Conservation (phyloP, 2,113 vertebrate species). For the Grus americana region DNA sequence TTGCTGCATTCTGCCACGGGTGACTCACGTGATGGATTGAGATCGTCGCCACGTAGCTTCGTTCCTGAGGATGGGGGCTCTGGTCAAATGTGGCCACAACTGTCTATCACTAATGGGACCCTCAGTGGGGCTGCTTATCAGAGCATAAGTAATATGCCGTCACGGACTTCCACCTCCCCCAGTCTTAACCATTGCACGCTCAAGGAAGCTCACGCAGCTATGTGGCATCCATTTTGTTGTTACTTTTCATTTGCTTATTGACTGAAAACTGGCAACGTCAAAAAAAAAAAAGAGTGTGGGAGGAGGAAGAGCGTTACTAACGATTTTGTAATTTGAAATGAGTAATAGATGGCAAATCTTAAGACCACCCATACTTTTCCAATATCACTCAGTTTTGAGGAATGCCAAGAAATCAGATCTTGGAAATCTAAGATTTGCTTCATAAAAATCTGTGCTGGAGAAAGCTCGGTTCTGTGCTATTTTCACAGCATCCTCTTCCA, state of each 20-base stretch:
- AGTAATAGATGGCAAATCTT: not conserved
- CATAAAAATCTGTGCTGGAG: not conserved
- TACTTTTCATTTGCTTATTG: not conserved
- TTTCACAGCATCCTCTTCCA: not conserved
- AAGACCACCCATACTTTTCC: not conserved
- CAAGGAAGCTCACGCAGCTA: not conserved
- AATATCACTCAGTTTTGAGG: not conserved
- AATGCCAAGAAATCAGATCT: not conserved
- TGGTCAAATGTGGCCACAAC: not conserved
- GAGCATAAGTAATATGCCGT: not conserved
- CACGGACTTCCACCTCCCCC: not conserved
- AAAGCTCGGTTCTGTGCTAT: not conserved
- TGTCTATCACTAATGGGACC: not conserved
- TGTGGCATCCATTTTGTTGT: not conserved
- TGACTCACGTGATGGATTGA: constrained; percentile 3
- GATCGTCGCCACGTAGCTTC: not conserved
- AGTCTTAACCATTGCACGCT: not conserved
- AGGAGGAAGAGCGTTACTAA: not conserved
- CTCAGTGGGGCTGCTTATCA: not conserved
- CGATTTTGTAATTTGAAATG: not conserved
- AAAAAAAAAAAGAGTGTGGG: not conserved
- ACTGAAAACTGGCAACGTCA: not conserved
- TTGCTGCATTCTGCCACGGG: not conserved
- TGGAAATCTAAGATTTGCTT: not conserved
- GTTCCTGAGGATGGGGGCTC: not conserved